These are phyloP conservation scores for Theristicus caerulescens DNA, from an alignment of 2,113 vertebrate genomes.

Conservation along the genomic window DNA sequence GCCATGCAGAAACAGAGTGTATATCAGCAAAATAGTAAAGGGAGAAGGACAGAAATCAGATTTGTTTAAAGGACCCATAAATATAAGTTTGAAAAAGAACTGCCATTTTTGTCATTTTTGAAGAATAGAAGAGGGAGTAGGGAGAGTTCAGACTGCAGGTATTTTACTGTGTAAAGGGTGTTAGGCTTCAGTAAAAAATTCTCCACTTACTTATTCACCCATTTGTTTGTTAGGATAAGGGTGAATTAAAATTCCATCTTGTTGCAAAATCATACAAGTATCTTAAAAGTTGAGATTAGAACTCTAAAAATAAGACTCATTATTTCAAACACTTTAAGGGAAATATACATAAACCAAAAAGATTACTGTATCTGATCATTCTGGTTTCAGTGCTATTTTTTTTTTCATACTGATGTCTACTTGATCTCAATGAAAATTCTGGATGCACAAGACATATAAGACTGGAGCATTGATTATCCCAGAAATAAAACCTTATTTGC, in stretches of 20 bases:
- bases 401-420: neutral
- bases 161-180: neutral
- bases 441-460: neutral
- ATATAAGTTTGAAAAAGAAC: neutral
- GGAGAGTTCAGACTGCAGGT: neutral
- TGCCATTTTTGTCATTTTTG: neutral
- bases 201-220: neutral
- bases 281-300: neutral
- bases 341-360: neutral
- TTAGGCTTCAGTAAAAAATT: neutral
- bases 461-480: neutral
- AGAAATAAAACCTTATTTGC: neutral
- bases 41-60: neutral
- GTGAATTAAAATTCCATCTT: neutral
- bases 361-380: neutral
- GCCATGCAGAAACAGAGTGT: neutral
- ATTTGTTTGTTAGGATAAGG: neutral
- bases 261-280: neutral
- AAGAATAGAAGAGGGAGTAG: neutral
- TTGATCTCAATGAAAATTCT: neutral
- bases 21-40: neutral
- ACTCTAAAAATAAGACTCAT: neutral
- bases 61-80: neutral
- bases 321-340: neutral
- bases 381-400: neutral